Conservation (phyloP, 2,888 invertebrate genomes). For the Caenorhabditis parvicauda region DNA sequence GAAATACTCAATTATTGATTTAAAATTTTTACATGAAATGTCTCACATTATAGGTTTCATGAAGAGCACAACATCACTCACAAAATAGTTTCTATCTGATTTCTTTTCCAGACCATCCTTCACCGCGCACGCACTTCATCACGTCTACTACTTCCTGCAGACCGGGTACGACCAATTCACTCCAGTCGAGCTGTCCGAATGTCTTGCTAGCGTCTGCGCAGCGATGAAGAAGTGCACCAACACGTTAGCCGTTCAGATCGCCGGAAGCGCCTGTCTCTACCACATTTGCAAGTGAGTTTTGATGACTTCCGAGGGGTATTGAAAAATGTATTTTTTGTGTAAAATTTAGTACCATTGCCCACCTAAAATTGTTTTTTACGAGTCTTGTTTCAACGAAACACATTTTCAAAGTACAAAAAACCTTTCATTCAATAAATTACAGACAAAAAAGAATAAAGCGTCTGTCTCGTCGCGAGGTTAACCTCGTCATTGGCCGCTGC, state of each 20-base stretch:
- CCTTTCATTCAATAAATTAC: slow-evolving; percentile 5
- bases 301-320: neutral
- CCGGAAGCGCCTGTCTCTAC: slow-evolving; percentile 48
- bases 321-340: neutral
- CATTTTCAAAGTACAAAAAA: neutral
- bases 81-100: neutral
- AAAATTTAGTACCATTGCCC: too few species aligned
- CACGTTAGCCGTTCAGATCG: slow-evolving; percentile 44
- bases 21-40: too few species aligned
- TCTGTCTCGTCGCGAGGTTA: slow-evolving; percentile 28
- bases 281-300: slow-evolving; percentile 45
- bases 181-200: slow-evolving; percentile 29
- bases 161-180: slow-evolving; percentile 41
- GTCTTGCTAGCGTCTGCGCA: slow-evolving; percentile 31
- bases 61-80: too few species aligned
- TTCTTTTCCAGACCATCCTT: slow-evolving; percentile 22
- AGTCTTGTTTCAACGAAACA: neutral
- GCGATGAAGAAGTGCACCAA: slow-evolving; percentile 37
- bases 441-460: slow-evolving; percentile 43
- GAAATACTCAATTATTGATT: too few species aligned
- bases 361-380: too few species aligned
- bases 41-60: too few species aligned
- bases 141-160: slow-evolving; percentile 40
- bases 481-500: slow-evolving; percentile 39
- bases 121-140: slow-evolving; percentile 42